Evolutionary conservation across 2,888 invertebrate species (phyloP), one percentile per base, ranked within the genome.

Genomic region (Eupeodes luniger): DNA sequence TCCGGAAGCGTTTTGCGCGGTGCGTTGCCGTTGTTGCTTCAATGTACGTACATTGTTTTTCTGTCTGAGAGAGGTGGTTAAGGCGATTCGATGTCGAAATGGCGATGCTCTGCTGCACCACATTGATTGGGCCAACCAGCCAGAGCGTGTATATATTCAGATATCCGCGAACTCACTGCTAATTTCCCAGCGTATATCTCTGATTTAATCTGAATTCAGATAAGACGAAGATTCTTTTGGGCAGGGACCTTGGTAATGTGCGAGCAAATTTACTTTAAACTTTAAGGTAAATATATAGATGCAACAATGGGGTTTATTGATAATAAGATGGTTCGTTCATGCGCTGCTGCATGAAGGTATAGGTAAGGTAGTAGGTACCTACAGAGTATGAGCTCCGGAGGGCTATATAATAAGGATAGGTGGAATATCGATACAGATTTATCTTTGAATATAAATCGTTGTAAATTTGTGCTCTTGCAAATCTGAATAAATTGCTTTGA

Each of bases 131-230:
- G 61, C 27, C 5, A 5, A 4, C 12, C 34, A 19, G 14, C 70
- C n/a, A n/a, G 5, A 7, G n/a, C 11, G 27, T 51, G 74, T 59
- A 82, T 74, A 69, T 16, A 10, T 27, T 14, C 62, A n/a, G 69
- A 69, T 69, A 69, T 6, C 36, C 19, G 19, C 16, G 19, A 47
- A 70, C 75, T 80, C 84, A 67, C 27, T 61, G 84, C 87, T 87
- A 87, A 87, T 87, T 87, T 77, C 49, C 36, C 40, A 40, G 40
- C 47, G 40, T 47, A 64, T 82, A 79, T 67, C 81, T 84, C 76
- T 80, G 87, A 87, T 87, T 87, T 62, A 87, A 87, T 87, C 87
- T 87, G 72, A 44, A 77, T 80, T 27, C 51, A 66, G 83, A 83
- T 84, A 87, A 83, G 70, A 77, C 66, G 19, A 78, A 76, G 34